phyloP scores from a whole-genome alignment of 2,888 invertebrate species.

The Portevinia maculata region DNA sequence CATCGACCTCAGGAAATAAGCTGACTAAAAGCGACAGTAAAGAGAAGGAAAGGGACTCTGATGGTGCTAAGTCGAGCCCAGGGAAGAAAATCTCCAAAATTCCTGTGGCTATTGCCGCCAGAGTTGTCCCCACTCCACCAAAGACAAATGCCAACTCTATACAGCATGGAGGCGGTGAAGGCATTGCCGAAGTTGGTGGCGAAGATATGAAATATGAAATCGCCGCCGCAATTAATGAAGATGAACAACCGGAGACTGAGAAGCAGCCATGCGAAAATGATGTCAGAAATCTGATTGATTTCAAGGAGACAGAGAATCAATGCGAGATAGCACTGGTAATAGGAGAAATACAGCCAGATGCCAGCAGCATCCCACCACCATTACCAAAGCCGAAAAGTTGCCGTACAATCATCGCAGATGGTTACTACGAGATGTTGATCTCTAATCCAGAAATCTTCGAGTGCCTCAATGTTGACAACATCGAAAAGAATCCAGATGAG shows the following conservation, averaged over 20 bases:
- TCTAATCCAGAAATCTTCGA: slow-evolving; percentile 92
- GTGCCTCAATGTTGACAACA: slow-evolving; percentile 90
- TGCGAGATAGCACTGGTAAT: slow-evolving; percentile 71
- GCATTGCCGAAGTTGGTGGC: slow-evolving; percentile 80
- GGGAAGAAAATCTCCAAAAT: slow-evolving; percentile 82
- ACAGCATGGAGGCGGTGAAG: slow-evolving; percentile 82
- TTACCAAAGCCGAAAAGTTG: slow-evolving; percentile 85
- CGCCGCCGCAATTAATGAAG: slow-evolving; percentile 81
- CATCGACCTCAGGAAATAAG: slow-evolving; percentile 75
- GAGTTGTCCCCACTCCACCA: slow-evolving; percentile 43
- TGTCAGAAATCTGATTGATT: slow-evolving; percentile 74
- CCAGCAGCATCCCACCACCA: slow-evolving; percentile 80
- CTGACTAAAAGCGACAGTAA: slow-evolving; percentile 73
- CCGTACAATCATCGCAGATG: slow-evolving; percentile 88
- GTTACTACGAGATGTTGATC: slow-evolving; percentile 90
- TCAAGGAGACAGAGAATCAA: slow-evolving; percentile 64
- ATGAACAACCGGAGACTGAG: slow-evolving; percentile 74
- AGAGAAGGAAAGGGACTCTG: slow-evolving; percentile 73
- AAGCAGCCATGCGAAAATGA: slow-evolving; percentile 68
- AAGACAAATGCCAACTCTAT: slow-evolving; percentile 77
- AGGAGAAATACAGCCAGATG: slow-evolving; percentile 79
- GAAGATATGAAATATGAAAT: slow-evolving; percentile 81
- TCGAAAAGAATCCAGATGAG: slow-evolving; percentile 95
- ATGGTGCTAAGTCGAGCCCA: slow-evolving; percentile 80
- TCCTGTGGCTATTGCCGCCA: slow-evolving; percentile 77